These are phyloP conservation scores for Clinocottus analis DNA, from an alignment of 2,113 vertebrate genomes.

Conservation along the genomic window DNA sequence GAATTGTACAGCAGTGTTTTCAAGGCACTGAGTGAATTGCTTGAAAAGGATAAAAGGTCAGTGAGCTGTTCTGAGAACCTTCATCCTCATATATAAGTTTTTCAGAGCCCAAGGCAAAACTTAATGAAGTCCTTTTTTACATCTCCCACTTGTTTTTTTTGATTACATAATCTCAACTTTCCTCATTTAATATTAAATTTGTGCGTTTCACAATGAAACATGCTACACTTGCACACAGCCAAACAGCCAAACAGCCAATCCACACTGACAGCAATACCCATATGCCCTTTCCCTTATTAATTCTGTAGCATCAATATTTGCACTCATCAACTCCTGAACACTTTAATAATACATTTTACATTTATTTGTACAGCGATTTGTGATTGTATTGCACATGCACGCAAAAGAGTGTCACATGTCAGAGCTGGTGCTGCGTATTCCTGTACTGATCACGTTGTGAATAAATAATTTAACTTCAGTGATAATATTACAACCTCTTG, in stretches of 20 bases:
- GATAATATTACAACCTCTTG: neutral
- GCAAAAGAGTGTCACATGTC: neutral
- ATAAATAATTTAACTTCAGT: neutral
- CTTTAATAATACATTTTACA: too few species aligned
- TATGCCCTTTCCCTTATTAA: neutral
- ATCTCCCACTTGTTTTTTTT: neutral
- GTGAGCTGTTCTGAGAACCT: conserved; percentile 25
- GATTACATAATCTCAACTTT: neutral
- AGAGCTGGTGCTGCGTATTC: neutral
- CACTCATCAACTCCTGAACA: neutral
- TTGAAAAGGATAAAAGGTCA: conserved; percentile 21
- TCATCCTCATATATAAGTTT: conserved; percentile 15
- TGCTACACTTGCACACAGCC: neutral
- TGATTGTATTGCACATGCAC: neutral
- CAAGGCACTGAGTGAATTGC: conserved; percentile 29
- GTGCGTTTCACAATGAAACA: neutral
- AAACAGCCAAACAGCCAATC: neutral
- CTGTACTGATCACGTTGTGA: neutral
- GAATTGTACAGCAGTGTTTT: conserved; percentile 25
- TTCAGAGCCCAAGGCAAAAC: conserved; percentile 39
- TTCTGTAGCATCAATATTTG: neutral
- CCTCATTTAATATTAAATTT: conserved; percentile 11
- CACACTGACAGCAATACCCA: neutral
- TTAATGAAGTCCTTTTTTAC: neutral
- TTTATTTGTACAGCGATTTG: too few species aligned